Evolutionary conservation across 2,113 vertebrate species (phyloP).

Genomic region (Cephalopholis sonnerati): DNA sequence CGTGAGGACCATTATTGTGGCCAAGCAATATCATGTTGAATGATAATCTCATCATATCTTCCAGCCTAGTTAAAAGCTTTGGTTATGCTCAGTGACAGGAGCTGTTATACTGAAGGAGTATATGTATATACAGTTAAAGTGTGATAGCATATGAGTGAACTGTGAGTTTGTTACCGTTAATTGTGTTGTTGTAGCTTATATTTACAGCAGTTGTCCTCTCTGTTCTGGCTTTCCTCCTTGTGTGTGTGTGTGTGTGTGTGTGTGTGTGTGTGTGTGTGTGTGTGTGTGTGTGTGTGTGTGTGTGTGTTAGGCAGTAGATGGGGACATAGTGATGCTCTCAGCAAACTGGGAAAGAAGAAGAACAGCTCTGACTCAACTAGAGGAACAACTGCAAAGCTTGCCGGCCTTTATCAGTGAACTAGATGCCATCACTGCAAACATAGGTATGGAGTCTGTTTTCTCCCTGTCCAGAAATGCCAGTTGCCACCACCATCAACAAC

Average conservation of each 20-base stretch:
- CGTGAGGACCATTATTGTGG: no score
- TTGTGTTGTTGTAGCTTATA: no score
- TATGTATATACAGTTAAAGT: no score
- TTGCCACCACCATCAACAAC: background rate
- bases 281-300: background rate
- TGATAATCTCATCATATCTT: no score
- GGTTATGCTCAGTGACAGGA: no score
- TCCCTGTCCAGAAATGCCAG: background rate
- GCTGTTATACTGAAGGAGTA: no score
- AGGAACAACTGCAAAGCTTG: constrained; percentile 92
- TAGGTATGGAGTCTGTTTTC: constrained; percentile 80
- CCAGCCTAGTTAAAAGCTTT: no score
- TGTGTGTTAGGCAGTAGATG: constrained; percentile 87
- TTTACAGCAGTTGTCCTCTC: no score
- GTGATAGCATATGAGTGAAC: no score
- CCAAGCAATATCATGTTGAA: no score
- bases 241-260: constrained; percentile 6
- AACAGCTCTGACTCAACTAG: constrained; percentile 86
- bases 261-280: constrained; percentile 11
- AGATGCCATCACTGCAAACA: constrained; percentile 87
- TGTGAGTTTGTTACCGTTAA: no score
- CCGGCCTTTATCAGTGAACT: constrained; percentile 89
- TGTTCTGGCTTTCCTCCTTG: no score
- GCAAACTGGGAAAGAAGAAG: constrained; percentile 94
- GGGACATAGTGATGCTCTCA: constrained; percentile 95